Conservation (phyloP, 2,888 invertebrate genomes). For the Sphaerophoria rueppellii region DNA sequence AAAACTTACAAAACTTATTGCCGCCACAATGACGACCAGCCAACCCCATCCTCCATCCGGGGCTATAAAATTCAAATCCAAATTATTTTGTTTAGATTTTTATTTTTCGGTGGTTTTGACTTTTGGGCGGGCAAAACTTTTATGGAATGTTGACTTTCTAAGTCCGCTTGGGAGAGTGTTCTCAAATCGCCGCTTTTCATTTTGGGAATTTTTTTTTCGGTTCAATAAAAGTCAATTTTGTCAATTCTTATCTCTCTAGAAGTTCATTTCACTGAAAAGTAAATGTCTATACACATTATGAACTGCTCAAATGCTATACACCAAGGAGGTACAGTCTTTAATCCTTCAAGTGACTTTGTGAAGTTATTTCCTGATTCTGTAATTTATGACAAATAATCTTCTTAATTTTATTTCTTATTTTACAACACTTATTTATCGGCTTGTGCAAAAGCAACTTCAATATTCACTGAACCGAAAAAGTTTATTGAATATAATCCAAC, state of each 20-base stretch:
- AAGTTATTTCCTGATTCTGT: background rate
- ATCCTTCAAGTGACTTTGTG: background rate
- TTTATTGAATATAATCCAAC: background rate
- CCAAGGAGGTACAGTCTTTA: background rate
- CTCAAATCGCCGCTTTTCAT: background rate
- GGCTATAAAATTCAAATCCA: constrained; percentile 85
- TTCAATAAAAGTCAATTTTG: background rate
- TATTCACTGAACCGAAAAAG: background rate
- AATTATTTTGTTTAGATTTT: constrained; percentile 80
- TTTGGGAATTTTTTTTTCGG: background rate
- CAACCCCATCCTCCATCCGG: constrained; percentile 91
- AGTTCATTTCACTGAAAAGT: too few species aligned
- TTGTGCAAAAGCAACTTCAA: background rate
- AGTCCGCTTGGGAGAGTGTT: background rate
- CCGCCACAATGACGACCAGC: constrained; percentile 88
- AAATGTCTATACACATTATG: background rate
- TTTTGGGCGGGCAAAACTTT: background rate
- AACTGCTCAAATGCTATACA: too few species aligned
- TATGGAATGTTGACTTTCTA: background rate
- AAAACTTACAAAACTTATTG: constrained; percentile 87
- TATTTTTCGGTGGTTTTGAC: constrained; percentile 66
- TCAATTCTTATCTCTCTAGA: too few species aligned
- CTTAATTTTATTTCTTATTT: background rate
- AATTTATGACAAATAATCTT: background rate
- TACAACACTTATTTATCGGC: background rate